A percentile compares a stretch with the other conserved stretches of the same genome.
These are phyloP conservation scores for Phortica okadai DNA, from an alignment of 2,888 invertebrate species.

Conservation along the genomic window DNA sequence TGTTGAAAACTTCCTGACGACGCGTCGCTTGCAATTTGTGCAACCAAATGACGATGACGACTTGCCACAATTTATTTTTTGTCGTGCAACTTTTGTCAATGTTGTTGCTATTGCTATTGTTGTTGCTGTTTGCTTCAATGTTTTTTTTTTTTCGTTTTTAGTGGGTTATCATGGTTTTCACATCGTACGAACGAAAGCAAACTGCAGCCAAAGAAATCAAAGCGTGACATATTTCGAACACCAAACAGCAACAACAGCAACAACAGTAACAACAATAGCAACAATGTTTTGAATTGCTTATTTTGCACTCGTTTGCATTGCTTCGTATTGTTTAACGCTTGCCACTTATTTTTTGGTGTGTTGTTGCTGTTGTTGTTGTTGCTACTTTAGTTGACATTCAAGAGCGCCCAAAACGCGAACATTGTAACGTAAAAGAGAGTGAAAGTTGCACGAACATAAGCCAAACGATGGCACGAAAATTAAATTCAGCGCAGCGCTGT, in stretches of 20 bases:
- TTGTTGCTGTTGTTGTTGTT: background rate
- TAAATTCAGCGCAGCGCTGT: background rate
- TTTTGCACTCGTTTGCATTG: conserved; percentile 24
- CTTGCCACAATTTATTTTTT: conserved; percentile 25
- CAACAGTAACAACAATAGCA: conserved; percentile 13
- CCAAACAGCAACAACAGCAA: background rate
- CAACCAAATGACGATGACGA: background rate
- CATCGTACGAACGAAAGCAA: background rate
- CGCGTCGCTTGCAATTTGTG: background rate
- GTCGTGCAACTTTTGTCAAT: background rate
- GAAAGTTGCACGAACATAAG: conserved; percentile 62
- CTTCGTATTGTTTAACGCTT: background rate
- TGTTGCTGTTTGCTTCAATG: background rate
- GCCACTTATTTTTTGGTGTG: background rate
- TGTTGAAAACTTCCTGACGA: conserved; percentile 31
- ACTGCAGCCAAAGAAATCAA: conserved; percentile 15
- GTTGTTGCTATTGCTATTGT: background rate
- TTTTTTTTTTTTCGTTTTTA: background rate
- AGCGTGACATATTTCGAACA: conserved; percentile 21
- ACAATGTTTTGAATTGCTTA: background rate
- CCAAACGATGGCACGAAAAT: conserved; percentile 17
- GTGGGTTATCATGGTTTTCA: conserved; percentile 25
- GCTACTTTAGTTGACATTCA: conserved; percentile 10
- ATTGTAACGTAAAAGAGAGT: conserved; percentile 66
- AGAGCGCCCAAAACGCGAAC: conserved; percentile 49